Percentiles rank a stretch among this genome's conserved stretches.
These are phyloP conservation scores for Yponomeuta evonymella DNA, from an alignment of 2,888 invertebrate species.

Conservation along the genomic window DNA sequence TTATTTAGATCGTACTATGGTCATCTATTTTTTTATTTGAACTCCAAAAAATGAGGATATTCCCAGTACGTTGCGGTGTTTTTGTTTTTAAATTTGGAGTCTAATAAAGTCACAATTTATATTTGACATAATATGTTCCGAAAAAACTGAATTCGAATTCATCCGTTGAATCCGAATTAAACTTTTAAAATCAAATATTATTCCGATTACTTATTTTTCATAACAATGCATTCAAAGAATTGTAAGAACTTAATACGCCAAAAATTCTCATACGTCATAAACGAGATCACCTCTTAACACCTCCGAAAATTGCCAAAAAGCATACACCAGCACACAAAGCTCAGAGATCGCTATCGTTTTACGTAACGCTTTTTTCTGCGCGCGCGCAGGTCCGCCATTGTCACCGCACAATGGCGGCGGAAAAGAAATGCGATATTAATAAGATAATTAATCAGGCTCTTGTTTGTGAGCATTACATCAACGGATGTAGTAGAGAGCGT, in stretches of 20 bases:
- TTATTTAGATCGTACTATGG: too few relatives aligned
- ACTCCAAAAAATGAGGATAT: too few relatives aligned
- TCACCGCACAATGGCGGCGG: conserved; percentile 32
- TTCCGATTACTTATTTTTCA: too few relatives aligned
- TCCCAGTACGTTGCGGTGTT: too few relatives aligned
- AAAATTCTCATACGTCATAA: not conserved
- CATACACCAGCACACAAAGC: not conserved
- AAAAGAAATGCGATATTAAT: conserved; percentile 29
- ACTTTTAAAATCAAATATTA: too few relatives aligned
- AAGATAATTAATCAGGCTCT: conserved; percentile 43
- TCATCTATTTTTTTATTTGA: too few relatives aligned
- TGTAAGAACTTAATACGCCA: not conserved
- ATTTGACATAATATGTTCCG: too few relatives aligned
- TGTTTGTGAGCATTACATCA: conserved; percentile 41
- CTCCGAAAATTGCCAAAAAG: not conserved
- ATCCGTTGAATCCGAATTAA: too few relatives aligned
- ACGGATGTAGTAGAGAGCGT: conserved; percentile 41
- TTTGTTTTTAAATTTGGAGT: too few relatives aligned
- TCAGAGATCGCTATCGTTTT: conserved; percentile 26
- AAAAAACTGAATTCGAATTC: too few relatives aligned
- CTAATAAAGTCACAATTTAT: too few relatives aligned
- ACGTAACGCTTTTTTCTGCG: conserved; percentile 51
- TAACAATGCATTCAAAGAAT: too few relatives aligned
- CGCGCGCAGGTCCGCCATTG: conserved; percentile 32
- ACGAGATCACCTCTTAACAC: not conserved